Evolutionary conservation across 1,140 invertebrate species (phyloP), one percentile per base, ranked within the genome.

Genomic region (Heliconius nattereri): DNA sequence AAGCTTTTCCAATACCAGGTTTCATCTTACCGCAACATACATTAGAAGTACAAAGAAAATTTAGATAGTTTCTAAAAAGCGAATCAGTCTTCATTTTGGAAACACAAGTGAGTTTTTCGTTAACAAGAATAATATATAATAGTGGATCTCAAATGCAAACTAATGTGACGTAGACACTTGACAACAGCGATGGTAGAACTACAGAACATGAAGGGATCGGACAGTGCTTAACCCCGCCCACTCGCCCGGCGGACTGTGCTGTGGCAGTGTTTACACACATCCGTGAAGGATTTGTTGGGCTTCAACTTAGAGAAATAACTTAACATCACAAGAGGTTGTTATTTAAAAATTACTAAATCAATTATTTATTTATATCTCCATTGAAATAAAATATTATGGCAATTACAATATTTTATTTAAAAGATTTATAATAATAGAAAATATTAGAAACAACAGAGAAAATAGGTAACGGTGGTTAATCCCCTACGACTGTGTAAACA

Each of bases 171-270:
- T 83, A 71, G 78, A 81, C 75, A 82, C 81, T 84, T 80, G 75
- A 90, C 88, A 92, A 91, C 88, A 91, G 84, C 81, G 78, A 90
- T 78, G 81, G 75, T 85, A 81, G 79, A 83, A 86, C 88, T 89
- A 90, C 89, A 80, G 78, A 85, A 90, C 78, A 86, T 85, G 79
- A 76, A 88, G 83, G 87, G 83, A 78, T 80, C 83, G 85, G 85
- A 88, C 78, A 86, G 85, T 85, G 83, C 85, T 83, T 75, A n/a
- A 60, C 20, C 54, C 54, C 54, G 54, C 54, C 54, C 20, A 60
- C 54, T 60, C n/a, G 54, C 7, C 60, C 54, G 54, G 26, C 23
- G 60, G 60, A 66, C 60, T 26, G 2, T 66, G 9, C 9, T 11
- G 60, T 66, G 60, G 60, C 60, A 66, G 23, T 26, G 87, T 66